Evolutionary conservation across 2,888 invertebrate genomes (phyloP).

Genomic region (Acanthosepion esculentum): DNA sequence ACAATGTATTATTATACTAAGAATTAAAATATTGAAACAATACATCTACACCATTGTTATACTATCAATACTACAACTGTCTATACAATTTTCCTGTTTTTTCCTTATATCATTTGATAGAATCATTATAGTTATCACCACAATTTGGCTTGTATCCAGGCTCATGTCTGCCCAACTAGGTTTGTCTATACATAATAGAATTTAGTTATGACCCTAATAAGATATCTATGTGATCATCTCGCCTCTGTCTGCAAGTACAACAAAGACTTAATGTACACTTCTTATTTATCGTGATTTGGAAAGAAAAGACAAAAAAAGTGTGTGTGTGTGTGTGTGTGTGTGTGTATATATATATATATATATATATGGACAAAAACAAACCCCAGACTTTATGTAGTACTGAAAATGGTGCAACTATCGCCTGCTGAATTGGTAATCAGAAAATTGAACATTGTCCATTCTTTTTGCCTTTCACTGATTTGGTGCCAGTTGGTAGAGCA

Average conservation of each 20-base stretch:
- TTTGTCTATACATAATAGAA: constrained; percentile 33
- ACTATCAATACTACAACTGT: not conserved
- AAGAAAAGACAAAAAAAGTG: not conserved
- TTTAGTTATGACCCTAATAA: not conserved
- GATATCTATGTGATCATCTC: not conserved
- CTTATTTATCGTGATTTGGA: constrained; percentile 11
- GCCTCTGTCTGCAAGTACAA: not conserved
- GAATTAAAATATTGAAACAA: not conserved
- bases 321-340: too few species aligned
- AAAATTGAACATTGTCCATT: not conserved
- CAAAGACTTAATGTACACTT: not conserved
- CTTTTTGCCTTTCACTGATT: not conserved
- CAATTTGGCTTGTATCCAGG: not conserved
- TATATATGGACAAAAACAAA: not conserved
- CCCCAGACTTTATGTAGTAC: not conserved
- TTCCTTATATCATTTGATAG: not conserved
- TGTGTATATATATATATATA: too few species aligned
- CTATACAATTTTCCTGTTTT: not conserved
- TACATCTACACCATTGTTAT: not conserved
- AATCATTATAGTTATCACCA: not conserved
- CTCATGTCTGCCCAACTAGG: not conserved
- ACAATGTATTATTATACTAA: too few species aligned
- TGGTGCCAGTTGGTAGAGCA: not conserved
- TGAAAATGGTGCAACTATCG: not conserved
- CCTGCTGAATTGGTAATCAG: not conserved